Conservation (phyloP, 64 coral and sea anemone species). For the Pachyseris speciosa region DNA sequence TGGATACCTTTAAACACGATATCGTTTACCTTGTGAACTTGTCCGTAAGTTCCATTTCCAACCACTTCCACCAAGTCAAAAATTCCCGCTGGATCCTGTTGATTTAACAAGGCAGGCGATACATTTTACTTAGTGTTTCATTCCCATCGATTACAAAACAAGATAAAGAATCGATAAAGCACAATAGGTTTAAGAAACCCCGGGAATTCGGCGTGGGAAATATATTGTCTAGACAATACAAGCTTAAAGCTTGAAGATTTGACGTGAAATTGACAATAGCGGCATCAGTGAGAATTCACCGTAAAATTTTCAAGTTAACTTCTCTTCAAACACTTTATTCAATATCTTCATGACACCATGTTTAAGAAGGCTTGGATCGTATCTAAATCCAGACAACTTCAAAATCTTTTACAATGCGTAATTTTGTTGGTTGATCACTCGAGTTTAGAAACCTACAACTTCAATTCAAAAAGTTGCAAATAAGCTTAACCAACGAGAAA, state of each 20-base stretch:
- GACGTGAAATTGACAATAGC: background rate
- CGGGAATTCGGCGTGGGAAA: background rate
- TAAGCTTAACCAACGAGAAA: background rate
- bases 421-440: background rate
- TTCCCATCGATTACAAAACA: background rate
- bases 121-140: background rate
- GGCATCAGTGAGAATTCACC: background rate
- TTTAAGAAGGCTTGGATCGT: background rate
- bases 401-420: no score
- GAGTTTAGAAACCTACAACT: background rate
- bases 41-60: conserved; percentile 98
- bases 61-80: conserved; percentile 99
- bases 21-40: conserved; percentile 94
- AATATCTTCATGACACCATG: background rate
- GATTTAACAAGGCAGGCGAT: background rate
- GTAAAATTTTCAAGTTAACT: background rate
- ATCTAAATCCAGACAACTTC: background rate
- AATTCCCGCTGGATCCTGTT: conserved; percentile 97
- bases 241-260: background rate
- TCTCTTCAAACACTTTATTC: background rate
- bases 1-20: background rate
- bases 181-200: background rate
- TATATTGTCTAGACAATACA: background rate
- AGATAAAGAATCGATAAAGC: background rate
- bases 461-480: background rate